Base-by-base conservation (phyloP, 2,888 invertebrate species). In the Mythimna albipuncta region DNA sequence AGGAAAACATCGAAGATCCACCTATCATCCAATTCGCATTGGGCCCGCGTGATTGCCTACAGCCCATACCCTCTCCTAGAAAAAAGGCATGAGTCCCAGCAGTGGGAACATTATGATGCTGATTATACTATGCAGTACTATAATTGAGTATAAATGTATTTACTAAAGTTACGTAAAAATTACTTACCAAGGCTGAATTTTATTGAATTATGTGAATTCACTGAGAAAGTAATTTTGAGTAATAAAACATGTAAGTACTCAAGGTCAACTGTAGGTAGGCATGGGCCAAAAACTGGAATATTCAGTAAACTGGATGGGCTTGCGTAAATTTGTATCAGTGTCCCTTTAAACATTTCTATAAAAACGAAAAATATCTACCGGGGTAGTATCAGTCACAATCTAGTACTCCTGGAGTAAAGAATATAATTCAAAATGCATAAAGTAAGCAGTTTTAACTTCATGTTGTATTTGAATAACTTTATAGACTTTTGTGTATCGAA, bases 401-500 rank as follows among this genome's bases (percentile, higher is more conserved):
- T 19, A 44, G 41, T 59, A 64, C 35, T 75, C 21, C 11, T 54
- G 41, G 5, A 63, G 64, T 68, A 41, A 62, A 71, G n/a, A 63
- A 55, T 32, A 21, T n/a, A 3, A 35, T n/a, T n/a, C 0, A 81
- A 70, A 87, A 81, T 90, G 79, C 68, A 41, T 10, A 79, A 79
- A 61, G 79, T 38, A 38, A 38, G 9, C 79, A 69, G 1, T 10
- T n/a, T n/a, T 0, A 52, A n/a, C 50, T 52, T 6, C 19, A 50
- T 6, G 2, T 19, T 7, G n/a, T 52, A 50, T 7, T 47, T 13
- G 19, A 50, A 50, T 6, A 11, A 16, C 0, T 11, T 13, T 3
- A 38, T 3, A 38, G 38, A 38, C 38, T 47, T 6, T 0, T 19
- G 6, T 19, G 6, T 47, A 13, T 11, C 3, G 11, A 47, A 19